Evolutionary conservation across 2,113 vertebrate species (phyloP).

Genomic region (Misgurnus mizolepis): DNA sequence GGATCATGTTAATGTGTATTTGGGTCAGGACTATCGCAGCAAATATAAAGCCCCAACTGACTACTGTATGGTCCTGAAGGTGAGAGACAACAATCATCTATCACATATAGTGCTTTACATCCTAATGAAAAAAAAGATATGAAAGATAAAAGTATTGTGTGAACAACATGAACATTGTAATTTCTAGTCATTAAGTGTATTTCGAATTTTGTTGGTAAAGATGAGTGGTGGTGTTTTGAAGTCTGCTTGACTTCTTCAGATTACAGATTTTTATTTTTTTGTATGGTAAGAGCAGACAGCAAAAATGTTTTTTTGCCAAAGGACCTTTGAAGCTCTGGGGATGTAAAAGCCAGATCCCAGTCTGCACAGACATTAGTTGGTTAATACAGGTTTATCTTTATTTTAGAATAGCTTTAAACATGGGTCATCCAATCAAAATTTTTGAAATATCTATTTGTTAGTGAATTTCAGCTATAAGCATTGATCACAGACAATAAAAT

Average conservation of each 20-base stretch:
- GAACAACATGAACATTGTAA: neutral
- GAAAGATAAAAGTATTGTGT: neutral
- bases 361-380: neutral
- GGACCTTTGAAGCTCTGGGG: neutral
- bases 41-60: constrained; percentile 98
- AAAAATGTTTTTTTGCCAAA: neutral
- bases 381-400: no score
- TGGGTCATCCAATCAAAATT: no score
- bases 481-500: neutral
- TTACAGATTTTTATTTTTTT: neutral
- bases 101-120: neutral
- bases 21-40: constrained; percentile 93
- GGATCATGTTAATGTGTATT: constrained; percentile 95
- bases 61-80: constrained; percentile 95
- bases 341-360: neutral
- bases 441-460: no score
- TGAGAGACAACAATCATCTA: constrained; percentile 60
- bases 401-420: no score
- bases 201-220: neutral
- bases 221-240: neutral
- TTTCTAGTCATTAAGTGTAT: neutral
- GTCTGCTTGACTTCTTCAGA: neutral
- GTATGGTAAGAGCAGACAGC: neutral
- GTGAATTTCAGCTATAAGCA: neutral
- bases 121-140: neutral